Conservation (phyloP, 2,888 invertebrate species). For the Euzophera pinguis region DNA sequence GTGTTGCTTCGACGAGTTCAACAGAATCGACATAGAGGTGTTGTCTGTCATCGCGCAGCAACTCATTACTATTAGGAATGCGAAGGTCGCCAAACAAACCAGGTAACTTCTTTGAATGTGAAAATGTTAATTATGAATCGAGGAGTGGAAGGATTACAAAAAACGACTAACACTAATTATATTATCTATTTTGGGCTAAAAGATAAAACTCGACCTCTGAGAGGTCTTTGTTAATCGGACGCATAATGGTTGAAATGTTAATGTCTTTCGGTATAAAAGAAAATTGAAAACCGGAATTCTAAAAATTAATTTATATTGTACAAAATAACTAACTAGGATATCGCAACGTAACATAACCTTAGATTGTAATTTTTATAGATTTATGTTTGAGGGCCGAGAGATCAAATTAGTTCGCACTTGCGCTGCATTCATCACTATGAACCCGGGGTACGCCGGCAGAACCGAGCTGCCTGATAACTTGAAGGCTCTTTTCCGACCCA, state of each 20-base stretch:
- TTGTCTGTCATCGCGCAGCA: slow-evolving; percentile 94
- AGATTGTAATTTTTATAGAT: slow-evolving; percentile 73
- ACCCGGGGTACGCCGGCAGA: slow-evolving; percentile 94
- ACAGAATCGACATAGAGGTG: slow-evolving; percentile 94
- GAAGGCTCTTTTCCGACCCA: slow-evolving; percentile 91
- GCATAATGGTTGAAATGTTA: too few species aligned
- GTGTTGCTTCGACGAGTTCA: slow-evolving; percentile 96
- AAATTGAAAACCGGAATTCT: too few species aligned
- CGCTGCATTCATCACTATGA: slow-evolving; percentile 95
- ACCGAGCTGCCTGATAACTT: slow-evolving; percentile 94
- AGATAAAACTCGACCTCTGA: too few species aligned
- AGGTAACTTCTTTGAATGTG: slow-evolving; percentile 33
- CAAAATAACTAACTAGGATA: too few species aligned
- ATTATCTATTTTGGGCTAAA: too few species aligned
- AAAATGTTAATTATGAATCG: too few species aligned
- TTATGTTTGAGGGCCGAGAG: slow-evolving; percentile 94
- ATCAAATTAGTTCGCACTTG: slow-evolving; percentile 90
- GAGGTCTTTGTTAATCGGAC: too few species aligned
- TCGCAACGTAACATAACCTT: too few species aligned
- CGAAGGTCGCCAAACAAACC: slow-evolving; percentile 84
- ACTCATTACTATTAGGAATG: slow-evolving; percentile 91
- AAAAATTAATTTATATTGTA: too few species aligned
- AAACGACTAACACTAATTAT: too few species aligned
- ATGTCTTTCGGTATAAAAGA: too few species aligned
- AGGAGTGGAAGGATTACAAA: too few species aligned